Base-by-base conservation (phyloP, 1,140 invertebrate species). In the Drosophila sturtevanti region DNA sequence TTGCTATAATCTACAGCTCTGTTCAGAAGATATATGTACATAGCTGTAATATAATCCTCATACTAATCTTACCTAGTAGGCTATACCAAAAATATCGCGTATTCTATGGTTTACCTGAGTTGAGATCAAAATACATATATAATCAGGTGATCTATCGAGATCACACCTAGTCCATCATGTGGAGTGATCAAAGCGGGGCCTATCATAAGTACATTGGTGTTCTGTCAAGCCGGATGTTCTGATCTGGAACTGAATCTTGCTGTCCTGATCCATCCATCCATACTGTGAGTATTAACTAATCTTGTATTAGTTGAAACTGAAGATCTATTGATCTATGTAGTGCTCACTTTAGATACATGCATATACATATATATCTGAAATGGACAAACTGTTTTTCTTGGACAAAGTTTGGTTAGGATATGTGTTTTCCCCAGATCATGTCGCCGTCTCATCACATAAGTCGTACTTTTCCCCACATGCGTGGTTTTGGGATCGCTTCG, bases 381-480 rank as follows among this genome's bases (percentile, higher is more conserved):
- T 62, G 41, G 79, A 81, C 55, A 76, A 72, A 71, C 41, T 27
- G 48, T 58, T 51, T 12, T 52, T 31, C 5, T 3, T 24, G 24
- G 10, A 22, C 24, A 63, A 18, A 77, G 77, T 85, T 77, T 81
- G 78, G 82, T 78, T 78, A 78, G 78, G 78, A 77, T 66, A 54
- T 66, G 79, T 82, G 79, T 78, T 79, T 86, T 58, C 79, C 41
- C 81, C 62, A 62, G 61, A 68, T 60, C 68, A 54, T 54, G 77
- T 64, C 78, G 68, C 64, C 66, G 71, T 27, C 66, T 74, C 64
- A 69, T 41, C 44, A 31, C 18, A 31, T 70, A 41, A 41, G 72
- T 60, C 59, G 66, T 56, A 66, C 38, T 56, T 56, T 65, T 54
- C 41, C 59, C 63, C 61, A 66, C 70, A 66, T 71, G 62, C 72